Conservation (phyloP, 2,113 vertebrate species). For the Mormyrus iriodes region DNA sequence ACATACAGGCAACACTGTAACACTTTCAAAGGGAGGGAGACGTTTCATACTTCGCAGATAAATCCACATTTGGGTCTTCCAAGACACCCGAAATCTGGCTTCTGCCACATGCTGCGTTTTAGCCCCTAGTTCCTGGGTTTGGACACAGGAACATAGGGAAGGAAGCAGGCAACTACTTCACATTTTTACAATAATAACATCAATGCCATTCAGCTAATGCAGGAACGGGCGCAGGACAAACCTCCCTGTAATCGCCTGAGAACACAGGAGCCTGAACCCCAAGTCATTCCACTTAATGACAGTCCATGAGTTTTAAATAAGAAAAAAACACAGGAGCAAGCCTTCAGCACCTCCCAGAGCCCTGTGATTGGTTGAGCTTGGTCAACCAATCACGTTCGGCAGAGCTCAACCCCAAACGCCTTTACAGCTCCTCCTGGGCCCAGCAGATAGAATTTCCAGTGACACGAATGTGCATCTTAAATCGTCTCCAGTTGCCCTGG, state of each 20-base stretch:
- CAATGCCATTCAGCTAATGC: background rate
- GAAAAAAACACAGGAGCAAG: background rate
- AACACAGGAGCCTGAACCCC: background rate
- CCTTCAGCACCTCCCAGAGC: background rate
- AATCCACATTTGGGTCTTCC: background rate
- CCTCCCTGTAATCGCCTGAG: background rate
- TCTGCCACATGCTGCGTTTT: background rate
- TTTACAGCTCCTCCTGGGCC: background rate
- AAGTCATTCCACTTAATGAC: background rate
- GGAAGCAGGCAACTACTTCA: background rate
- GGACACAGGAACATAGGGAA: background rate
- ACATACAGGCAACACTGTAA: background rate
- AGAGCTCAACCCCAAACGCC: background rate
- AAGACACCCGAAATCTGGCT: background rate
- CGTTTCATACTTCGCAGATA: background rate
- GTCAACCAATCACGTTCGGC: background rate
- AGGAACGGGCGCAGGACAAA: background rate
- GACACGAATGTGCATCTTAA: background rate
- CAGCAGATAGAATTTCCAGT: slow-evolving; percentile 10
- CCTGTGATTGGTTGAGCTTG: background rate
- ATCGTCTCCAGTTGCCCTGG: background rate
- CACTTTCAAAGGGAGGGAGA: background rate
- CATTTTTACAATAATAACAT: background rate
- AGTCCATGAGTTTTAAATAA: background rate
- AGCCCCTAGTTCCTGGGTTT: background rate